A percentile compares a stretch with the other conserved stretches of the same genome.
Conservation (phyloP, 2,113 vertebrate genomes). For the Aphelocoma coerulescens region DNA sequence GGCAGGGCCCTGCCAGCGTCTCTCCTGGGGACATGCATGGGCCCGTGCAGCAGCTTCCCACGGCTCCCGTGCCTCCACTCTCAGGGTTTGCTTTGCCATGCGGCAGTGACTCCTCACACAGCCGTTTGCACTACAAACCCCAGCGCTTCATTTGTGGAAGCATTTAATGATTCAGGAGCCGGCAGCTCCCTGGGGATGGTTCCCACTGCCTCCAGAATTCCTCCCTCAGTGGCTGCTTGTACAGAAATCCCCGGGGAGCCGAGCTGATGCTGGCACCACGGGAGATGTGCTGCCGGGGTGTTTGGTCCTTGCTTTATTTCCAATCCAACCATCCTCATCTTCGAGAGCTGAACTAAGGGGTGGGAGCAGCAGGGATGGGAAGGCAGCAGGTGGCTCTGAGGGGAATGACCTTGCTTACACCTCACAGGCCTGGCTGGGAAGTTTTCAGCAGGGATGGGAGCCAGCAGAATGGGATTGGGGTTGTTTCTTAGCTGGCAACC, state of each 20-base stretch:
- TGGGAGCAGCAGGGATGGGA: not conserved
- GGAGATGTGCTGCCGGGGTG: not conserved
- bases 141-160: not conserved
- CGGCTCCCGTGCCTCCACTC: not conserved
- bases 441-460: not conserved
- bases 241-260: not conserved
- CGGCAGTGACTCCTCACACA: not conserved
- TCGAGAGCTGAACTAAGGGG: not conserved
- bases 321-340: fast-evolving
- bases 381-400: fast-evolving
- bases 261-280: not conserved
- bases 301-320: not conserved
- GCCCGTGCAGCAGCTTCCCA: not conserved
- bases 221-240: not conserved
- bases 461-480: not conserved
- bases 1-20: not conserved
- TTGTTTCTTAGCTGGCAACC: not conserved
- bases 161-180: constrained; percentile 39
- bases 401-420: not conserved
- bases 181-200: not conserved
- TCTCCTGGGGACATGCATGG: not conserved
- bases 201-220: constrained; percentile 28
- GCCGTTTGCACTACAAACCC: not conserved
- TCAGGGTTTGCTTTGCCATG: not conserved
- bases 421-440: no score